Base-by-base conservation (phyloP, 2,888 invertebrate species). In the Lepetodrilus schrolli region DNA sequence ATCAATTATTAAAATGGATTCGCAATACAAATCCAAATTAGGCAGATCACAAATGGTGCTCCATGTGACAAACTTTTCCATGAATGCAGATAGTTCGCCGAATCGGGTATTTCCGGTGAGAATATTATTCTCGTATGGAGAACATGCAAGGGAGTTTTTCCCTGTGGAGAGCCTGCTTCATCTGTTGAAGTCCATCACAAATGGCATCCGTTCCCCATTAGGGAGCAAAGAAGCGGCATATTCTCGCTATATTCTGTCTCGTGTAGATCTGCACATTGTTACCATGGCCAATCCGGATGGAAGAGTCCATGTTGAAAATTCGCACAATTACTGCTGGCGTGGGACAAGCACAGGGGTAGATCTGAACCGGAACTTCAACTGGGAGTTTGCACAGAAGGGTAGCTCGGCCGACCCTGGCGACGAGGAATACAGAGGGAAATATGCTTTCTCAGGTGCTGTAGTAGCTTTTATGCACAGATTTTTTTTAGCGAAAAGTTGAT, bases 121-220 rank as follows among this genome's bases (percentile, higher is more conserved):
- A 73, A 70, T 89, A 10, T 78, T 89, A 21, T 72, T 89, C 4
- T 87, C 89, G 4, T 88, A 82, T 80, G 89, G 89, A 8, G 89
- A 89, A 79, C 89, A 89, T 84, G 88, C 89, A 4, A 81, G 89
- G 65, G 89, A 89, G 74, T 89, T 89, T 77, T 79, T 89, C 17
- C 89, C 89, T 26, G 80, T 88, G 8, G 89, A 89, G 73, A 84
- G 85, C 38, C 76, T 88, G 78, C 83, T 89, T 70, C 75, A 81
- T 69, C 73, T 89, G 2, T 38, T 89, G 13, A 75, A 80, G 48
- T 85, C 84, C 68, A 49, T 89, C 17, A 86, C 85, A 26, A 34
- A 20, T 30, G 88, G 86, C 10, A 21, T 83, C 17, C 38, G 74
- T 13, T 23, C 74, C 21, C 68, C 73, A 8, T 13, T 37, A 43